Percentiles rank a stretch among this genome's conserved stretches.
These are phyloP conservation scores for Plodia interpunctella DNA, from an alignment of 1,140 invertebrate genomes.

Conservation along the genomic window DNA sequence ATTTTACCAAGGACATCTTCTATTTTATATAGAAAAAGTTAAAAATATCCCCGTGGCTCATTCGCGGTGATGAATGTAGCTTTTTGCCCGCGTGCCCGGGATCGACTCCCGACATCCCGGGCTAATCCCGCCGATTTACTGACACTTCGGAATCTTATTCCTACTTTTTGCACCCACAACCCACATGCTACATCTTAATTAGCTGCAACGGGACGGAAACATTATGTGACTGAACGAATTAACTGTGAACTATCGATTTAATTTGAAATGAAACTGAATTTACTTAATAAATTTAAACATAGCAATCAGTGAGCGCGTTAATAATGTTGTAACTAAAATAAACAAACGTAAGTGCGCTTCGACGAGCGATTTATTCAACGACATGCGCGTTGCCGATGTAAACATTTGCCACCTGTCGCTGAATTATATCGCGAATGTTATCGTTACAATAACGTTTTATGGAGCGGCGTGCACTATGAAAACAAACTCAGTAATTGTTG, in stretches of 20 bases:
- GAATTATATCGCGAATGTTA: constrained; percentile 42
- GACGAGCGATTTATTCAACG: constrained; percentile 53
- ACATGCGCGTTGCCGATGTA: constrained; percentile 23
- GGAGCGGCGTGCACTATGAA: constrained; percentile 21
- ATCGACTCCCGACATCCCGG: constrained; percentile 7
- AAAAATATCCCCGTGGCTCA: constrained; percentile 8
- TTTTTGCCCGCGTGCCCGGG: constrained; percentile 62
- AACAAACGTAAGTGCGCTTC: constrained; percentile 32
- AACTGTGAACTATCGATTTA: constrained; percentile 12
- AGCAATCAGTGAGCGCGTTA: constrained; percentile 26
- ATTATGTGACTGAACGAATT: constrained; percentile 17
- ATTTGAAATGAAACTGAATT: background rate
- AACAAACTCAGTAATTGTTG: constrained; percentile 40
- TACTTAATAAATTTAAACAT: background rate
- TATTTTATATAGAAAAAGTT: background rate
- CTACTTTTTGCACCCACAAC: constrained; percentile 53
- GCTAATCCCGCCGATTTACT: constrained; percentile 65
- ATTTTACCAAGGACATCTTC: too few species aligned
- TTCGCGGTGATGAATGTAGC: constrained; percentile 54
- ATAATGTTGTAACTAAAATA: constrained; percentile 50
- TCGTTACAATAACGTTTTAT: constrained; percentile 22
- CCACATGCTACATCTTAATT: constrained; percentile 67
- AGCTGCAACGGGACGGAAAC: constrained; percentile 57
- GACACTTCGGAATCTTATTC: constrained; percentile 62
- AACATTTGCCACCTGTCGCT: constrained; percentile 49